Base-by-base conservation (phyloP, 2,888 invertebrate genomes). In the Pristionchus arcanus region DNA sequence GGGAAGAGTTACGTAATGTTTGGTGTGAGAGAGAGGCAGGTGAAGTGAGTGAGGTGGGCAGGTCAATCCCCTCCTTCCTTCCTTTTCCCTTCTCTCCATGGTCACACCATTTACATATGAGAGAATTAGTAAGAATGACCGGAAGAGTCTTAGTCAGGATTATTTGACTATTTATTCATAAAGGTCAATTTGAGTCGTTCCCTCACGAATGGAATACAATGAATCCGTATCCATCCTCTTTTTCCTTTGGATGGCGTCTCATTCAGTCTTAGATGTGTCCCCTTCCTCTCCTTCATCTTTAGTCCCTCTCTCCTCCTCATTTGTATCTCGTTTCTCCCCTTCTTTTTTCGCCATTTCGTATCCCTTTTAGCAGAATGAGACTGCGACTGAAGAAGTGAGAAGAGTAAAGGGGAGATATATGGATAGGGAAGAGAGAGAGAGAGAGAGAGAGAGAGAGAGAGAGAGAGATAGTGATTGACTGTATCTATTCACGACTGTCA, bases 1-100 rank as follows among this genome's bases (percentile, higher is more conserved):
- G 28, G 74, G 28, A 37, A n/a, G 19, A 25, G 13, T 84, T 84
- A 55, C 84, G 84, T 55, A 84, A 84, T 84, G 55, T 84, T 84
- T 84, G 84, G 84, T 84, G 84, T 84, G 84, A 84, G 42, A 7
- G 42, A 7, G 77, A 77, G 77, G 42, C 42, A 77, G 49, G 37
- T 42, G 77, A 37, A 77, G 77, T 42, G 77, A 42, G 77, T 37
- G 77, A 49, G 42, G 42, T 49, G 42, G 49, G 77, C 25, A 77
- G 77, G 49, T 68, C 68, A 68, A 68, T 68, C 68, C 68, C 68
- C 68, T 31, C 11, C 42, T 49, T 13, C 9, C 42, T 42, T 9
- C 9, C 42, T 49, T n/a, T n/a, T n/a, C n/a, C n/a, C n/a, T n/a
- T n/a, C 9, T 13, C 11, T 49, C 42, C 42, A 49, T 31, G n/a